Base-by-base conservation (phyloP, 2,797 vertebrate genomes). In the Tachyglossus aculeatus region DNA sequence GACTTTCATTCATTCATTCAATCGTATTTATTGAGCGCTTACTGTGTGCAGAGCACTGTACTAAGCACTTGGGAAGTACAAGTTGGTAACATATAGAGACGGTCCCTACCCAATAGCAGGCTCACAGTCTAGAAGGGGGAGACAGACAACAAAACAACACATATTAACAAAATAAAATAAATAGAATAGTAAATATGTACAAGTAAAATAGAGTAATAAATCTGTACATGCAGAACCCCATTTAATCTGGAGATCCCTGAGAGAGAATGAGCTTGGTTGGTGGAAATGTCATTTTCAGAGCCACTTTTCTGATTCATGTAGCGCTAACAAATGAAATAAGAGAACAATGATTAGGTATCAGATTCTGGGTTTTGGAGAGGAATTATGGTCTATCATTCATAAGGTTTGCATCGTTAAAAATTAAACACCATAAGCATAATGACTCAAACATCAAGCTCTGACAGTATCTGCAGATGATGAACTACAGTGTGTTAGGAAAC, bases 391-490 rank as follows among this genome's bases (percentile, higher is more conserved):
- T 54, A 66, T 21, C 66, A 53, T 71, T 75, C 21, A 56, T 73
- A 84, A 83, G 61, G 73, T 82, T 83, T 82, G 22, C 67, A 86
- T 81, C 57, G 78, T 87, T 87, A 88, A 87, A 88, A 87, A 87
- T 71, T 85, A 86, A 88, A 85, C 87, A 65, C 82, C 50, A 40
- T 74, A 82, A 83, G 33, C 71, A 62, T 80, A 80, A 81, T 88
- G 84, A 78, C 51, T 88, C 47, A 77, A 67, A 61, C n/a, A 71
- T 74, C 77, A 83, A 51, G 4, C 25, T 22, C 50, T 80, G 68
- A 77, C 67, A 78, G 19, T 67, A 58, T 70, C 44, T 69, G 19
- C 60, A 59, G 50, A 86, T 80, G 64, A 82, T 68, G 55, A 85
- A 77, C 2, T 41, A 50, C 16, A 10, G 2, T 41, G 31, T 39